Evolutionary conservation across 1,140 invertebrate genomes (phyloP).

Genomic region (Camponotus floridanus): DNA sequence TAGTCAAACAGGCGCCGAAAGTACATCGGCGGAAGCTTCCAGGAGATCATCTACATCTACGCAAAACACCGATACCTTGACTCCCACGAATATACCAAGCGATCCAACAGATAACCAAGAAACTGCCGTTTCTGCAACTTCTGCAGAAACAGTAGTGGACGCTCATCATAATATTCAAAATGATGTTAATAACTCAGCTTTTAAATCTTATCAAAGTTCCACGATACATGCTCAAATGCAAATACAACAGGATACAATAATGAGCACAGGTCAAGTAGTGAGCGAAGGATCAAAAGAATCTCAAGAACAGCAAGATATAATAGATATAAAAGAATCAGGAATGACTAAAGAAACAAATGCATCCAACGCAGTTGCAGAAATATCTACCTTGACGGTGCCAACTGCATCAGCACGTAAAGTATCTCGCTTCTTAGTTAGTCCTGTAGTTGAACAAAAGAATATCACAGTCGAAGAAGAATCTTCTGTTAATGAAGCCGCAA

Average conservation of each 20-base stretch:
- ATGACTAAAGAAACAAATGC: constrained; percentile 52
- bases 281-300: constrained; percentile 52
- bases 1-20: constrained; percentile 71
- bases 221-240: constrained; percentile 39
- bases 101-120: constrained; percentile 81
- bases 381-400: constrained; percentile 68
- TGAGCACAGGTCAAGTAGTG: constrained; percentile 14
- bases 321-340: constrained; percentile 59
- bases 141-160: constrained; percentile 70
- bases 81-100: constrained; percentile 81
- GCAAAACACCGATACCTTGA: constrained; percentile 84
- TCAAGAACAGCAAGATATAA: constrained; percentile 47
- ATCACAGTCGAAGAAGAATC: constrained; percentile 68
- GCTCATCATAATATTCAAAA: constrained; percentile 52
- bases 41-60: constrained; percentile 84
- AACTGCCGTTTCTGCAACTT: constrained; percentile 64
- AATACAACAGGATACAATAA: constrained; percentile 12
- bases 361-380: constrained; percentile 62
- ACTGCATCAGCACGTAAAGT: constrained; percentile 89
- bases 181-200: constrained; percentile 40
- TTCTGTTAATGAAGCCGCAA: constrained; percentile 36
- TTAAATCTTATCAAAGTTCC: constrained; percentile 58
- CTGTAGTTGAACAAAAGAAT: constrained; percentile 87
- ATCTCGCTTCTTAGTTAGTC: constrained; percentile 93
- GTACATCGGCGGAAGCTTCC: constrained; percentile 80